Percentiles rank a stretch among this genome's conserved stretches.
These are phyloP conservation scores for Oophaga pumilio DNA, from an alignment of 2,113 vertebrate species.

Conservation along the genomic window DNA sequence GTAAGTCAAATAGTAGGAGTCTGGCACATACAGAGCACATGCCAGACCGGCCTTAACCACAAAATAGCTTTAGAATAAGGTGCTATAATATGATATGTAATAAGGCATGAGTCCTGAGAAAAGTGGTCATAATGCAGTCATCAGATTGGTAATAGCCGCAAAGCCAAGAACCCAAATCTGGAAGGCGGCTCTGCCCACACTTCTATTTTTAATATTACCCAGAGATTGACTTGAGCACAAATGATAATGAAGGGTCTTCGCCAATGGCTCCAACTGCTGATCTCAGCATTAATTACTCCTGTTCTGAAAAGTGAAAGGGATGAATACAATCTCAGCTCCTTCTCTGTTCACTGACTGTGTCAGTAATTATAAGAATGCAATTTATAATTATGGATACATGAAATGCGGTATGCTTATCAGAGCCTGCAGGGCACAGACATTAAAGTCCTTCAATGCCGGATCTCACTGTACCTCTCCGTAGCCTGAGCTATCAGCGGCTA, in stretches of 20 bases:
- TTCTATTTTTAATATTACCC: not conserved
- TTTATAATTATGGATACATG: conserved; percentile 24
- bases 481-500: not conserved
- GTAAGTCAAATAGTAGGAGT: not conserved
- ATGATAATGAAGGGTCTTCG: not conserved
- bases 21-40: not conserved
- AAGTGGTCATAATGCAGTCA: not conserved
- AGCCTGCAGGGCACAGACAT: conserved; percentile 5
- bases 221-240: not conserved
- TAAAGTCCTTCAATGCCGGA: conserved; percentile 1
- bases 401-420: conserved; percentile 27
- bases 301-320: not conserved
- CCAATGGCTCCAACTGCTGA: not conserved
- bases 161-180: not conserved
- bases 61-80: not conserved
- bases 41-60: not conserved
- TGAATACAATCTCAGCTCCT: not conserved
- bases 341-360: conserved; percentile 23
- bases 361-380: not conserved
- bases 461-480: not conserved
- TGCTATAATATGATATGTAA: not conserved
- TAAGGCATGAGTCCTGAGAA: not conserved
- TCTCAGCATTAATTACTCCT: not conserved
- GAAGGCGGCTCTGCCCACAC: not conserved
- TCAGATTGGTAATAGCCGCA: not conserved